Base-by-base conservation (phyloP, 2,888 invertebrate genomes). In the Aspidiotus rigidus region DNA sequence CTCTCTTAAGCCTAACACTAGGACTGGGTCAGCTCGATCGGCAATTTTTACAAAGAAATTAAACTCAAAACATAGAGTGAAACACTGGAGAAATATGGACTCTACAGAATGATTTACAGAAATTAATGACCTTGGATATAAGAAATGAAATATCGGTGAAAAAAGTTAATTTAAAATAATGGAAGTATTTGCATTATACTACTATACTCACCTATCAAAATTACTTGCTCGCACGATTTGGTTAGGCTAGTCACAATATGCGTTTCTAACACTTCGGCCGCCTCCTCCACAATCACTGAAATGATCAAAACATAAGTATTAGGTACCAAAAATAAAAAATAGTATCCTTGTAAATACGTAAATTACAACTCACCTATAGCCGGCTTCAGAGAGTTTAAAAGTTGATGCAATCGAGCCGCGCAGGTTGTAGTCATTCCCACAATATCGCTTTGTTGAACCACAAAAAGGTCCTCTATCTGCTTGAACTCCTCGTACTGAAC, bases 261-360 rank as follows among this genome's bases (percentile, higher is more conserved):
- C 0, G 88, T 83, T 76, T 94, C 94, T 44, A 92, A 77, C 0
- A 93, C 88, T 79, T 93, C 92, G 0, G 91, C 93, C 0, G 93
- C 93, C 79, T 94, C 94, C 77, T 94, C 93, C 0, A 93, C 87
- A 15, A 90, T 83, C 16, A 71, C 71, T 71, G 49, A 28, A 28
- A 28, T 28, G 28, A 28, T 28, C 28, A 28, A 28, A 28, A 28
- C 28, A 28, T 28, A 3, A 28, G 28, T n/a, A n/a, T n/a, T n/a
- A n/a, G 28, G 28, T 5, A 28, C 28, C 28, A 28, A 28, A 28
- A 28, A 28, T 28, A 28, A 28, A 28, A n/a, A 28, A 28, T 28
- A 1, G 28, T 28, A 53, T 15, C 53, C 53, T 5, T 3, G 53
- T 53, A 53, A 53, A 53, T 53, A 11, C 11, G 9, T 11, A 53